Conservation (phyloP, 2,113 vertebrate genomes). For the Gobio gobio region DNA sequence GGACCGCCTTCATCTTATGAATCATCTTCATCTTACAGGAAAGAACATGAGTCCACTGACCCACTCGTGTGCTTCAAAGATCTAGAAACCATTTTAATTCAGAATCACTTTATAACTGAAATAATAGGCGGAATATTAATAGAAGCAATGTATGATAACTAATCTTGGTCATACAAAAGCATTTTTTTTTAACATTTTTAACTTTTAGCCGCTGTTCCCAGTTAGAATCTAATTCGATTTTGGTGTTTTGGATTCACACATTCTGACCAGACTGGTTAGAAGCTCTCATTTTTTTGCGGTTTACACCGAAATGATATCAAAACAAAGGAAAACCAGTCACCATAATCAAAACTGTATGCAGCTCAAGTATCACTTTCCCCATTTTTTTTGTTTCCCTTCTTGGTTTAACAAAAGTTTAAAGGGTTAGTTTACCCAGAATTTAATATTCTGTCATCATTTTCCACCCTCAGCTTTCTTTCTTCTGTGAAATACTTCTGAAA, state of each 20-base stretch:
- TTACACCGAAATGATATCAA: neutral
- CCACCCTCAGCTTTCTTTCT: neutral
- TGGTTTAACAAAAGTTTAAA: slow-evolving; percentile 6
- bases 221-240: neutral
- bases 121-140: neutral
- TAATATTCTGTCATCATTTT: neutral
- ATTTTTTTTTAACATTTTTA: neutral
- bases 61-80: slow-evolving; percentile 27
- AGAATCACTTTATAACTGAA: neutral
- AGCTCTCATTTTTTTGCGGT: neutral
- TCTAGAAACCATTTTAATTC: slow-evolving; percentile 22
- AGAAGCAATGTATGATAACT: neutral
- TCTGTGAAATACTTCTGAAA: neutral
- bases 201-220: neutral
- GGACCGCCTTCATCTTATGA: slow-evolving; percentile 56
- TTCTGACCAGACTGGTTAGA: neutral
- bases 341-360: slow-evolving; percentile 10
- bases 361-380: neutral
- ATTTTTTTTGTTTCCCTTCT: neutral
- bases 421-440: neutral
- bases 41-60: slow-evolving; percentile 44
- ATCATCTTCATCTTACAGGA: slow-evolving; percentile 60
- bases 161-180: neutral
- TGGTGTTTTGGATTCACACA: neutral
- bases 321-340: slow-evolving; percentile 10